Evolutionary conservation across 53 echinoderm and acorn worm genomes (phyloP).

Genomic region (Hippasteria phrygiana): DNA sequence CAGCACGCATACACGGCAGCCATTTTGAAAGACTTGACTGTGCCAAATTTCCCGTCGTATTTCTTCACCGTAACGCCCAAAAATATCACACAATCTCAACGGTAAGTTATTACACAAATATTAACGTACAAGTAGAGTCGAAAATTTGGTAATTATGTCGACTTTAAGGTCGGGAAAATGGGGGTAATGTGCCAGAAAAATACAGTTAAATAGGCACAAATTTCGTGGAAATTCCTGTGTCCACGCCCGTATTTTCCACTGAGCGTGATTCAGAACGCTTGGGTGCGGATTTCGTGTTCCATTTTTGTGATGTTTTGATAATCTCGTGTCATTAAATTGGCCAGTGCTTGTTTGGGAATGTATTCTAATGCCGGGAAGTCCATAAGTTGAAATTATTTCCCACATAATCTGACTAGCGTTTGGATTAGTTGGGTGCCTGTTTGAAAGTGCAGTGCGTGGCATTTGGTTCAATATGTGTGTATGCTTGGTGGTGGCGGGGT

Average conservation of each 20-base stretch:
- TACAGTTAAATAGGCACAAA: slow-evolving; percentile 18
- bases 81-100: slow-evolving; percentile 59
- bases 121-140: slow-evolving; percentile 20
- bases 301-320: not conserved
- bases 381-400: not conserved
- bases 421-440: slow-evolving; percentile 39
- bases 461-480: not conserved
- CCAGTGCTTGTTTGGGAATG: not conserved
- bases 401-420: slow-evolving; percentile 30
- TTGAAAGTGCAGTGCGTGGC: slow-evolving; percentile 42
- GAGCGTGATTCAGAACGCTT: not conserved
- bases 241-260: slow-evolving; percentile 61
- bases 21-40: slow-evolving; percentile 90
- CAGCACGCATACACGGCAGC: slow-evolving; percentile 97
- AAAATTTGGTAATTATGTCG: slow-evolving; percentile 26
- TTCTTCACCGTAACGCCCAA: slow-evolving; percentile 56
- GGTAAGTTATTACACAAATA: slow-evolving; percentile 64
- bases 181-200: slow-evolving; percentile 40
- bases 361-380: slow-evolving; percentile 2
- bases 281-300: not conserved
- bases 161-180: slow-evolving; percentile 7
- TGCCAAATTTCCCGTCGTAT: slow-evolving; percentile 72
- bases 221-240: slow-evolving; percentile 55
- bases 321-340: not conserved
- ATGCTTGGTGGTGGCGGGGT: slow-evolving; percentile 24